Base-by-base conservation (phyloP, 2,888 invertebrate genomes). In the Epicampocera succincta region DNA sequence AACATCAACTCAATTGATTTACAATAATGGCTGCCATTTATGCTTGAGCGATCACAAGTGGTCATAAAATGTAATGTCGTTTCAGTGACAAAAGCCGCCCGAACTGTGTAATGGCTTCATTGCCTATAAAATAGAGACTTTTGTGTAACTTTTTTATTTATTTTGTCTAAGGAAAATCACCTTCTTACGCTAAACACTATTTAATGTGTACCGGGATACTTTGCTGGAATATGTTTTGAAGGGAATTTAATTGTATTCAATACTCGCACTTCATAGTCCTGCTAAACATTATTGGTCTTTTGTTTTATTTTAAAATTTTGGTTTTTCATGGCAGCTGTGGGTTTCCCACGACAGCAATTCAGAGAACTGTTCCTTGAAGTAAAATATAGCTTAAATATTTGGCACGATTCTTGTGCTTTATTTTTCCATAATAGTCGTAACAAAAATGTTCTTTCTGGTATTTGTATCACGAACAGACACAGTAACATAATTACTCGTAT, bases 1-100 rank as follows among this genome's bases (percentile, higher is more conserved):
- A 84, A 80, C 76, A 80, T 80, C 75, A 76, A 12, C 56, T 83
- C 88, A 86, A 87, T 88, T 88, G 87, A 87, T 86, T 88, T 88
- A 85, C 87, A 86, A 88, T 88, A 88, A 87, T 85, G 87, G 85
- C 84, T 84, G 76, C 65, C 65, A 80, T 83, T 83, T 77, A 78
- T 73, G 68, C 83, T 81, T 71, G 56, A 74, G 46, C 66, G 79
- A 74, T 82, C 74, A 77, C 69, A 80, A 81, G 72, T 82, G 69
- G 69, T 19, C 69, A 77, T 71, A 68, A 77, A 74, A 73, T 66
- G n/a, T 63, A 17, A 63, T 25, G 33, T 54, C n/a, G 54, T 17
- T 56, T 33, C 58, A 2, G 17, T n/a, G 13, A 50, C 52, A 21
- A 50, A 58, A 11, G 25, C 38, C 42, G 54, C 25, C 63, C 50